Conservation (phyloP, 2,797 vertebrate genomes). For the Potorous gilbertii region DNA sequence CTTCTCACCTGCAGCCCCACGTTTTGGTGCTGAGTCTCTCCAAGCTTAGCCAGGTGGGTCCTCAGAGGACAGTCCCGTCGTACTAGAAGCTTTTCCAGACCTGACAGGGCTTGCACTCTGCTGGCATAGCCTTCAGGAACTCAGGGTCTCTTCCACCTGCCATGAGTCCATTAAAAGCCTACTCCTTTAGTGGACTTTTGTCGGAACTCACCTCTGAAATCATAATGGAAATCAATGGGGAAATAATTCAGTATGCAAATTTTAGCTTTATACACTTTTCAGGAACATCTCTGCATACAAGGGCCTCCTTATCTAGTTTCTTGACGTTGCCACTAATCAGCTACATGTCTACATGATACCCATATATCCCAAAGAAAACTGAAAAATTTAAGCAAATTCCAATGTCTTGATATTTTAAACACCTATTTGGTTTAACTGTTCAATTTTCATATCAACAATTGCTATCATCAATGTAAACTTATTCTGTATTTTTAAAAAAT, state of each 20-base stretch:
- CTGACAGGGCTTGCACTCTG: slow-evolving; percentile 1
- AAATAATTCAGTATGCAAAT: slow-evolving; percentile 12
- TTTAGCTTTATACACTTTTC: neutral
- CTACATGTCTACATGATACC: neutral
- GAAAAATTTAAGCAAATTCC: neutral
- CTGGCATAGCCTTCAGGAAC: slow-evolving; percentile 1
- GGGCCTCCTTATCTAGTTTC: neutral
- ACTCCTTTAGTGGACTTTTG: neutral
- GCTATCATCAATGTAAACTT: neutral
- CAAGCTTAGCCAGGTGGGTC: neutral
- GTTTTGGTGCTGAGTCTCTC: neutral
- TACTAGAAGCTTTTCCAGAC: neutral
- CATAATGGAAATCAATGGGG: slow-evolving; percentile 7
- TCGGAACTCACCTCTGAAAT: slow-evolving; percentile 9
- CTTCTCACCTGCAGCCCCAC: neutral
- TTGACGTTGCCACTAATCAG: neutral
- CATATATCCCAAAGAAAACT: neutral
- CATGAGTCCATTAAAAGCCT: slow-evolving; percentile 7
- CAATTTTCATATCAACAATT: neutral
- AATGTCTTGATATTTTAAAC: neutral
- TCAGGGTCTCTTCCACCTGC: slow-evolving; percentile 5
- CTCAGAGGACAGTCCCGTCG: neutral
- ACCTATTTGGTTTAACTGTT: neutral
- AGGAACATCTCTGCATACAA: neutral
- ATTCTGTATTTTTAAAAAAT: neutral